A percentile compares a stretch with the other conserved stretches of the same genome.
Conservation (phyloP, 2,888 invertebrate genomes). For the Hydrotaea diabolus region DNA sequence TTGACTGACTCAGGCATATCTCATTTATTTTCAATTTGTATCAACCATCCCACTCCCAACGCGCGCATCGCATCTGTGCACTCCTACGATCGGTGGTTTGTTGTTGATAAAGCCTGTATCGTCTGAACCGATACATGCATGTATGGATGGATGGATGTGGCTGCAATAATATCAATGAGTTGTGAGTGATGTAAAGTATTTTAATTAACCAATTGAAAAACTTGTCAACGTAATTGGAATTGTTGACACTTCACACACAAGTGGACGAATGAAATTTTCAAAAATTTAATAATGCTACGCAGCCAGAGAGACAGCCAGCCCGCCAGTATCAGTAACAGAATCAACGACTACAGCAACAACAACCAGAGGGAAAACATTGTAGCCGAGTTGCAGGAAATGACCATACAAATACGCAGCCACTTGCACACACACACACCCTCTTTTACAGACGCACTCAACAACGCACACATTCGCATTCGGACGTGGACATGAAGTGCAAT, state of each 20-base stretch:
- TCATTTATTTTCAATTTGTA: slow-evolving; percentile 5
- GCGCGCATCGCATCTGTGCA: neutral
- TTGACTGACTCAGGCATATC: neutral
- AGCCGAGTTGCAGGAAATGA: slow-evolving; percentile 39
- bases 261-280: slow-evolving; percentile 49
- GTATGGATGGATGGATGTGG: neutral
- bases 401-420: slow-evolving; percentile 5
- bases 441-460: neutral
- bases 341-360: neutral
- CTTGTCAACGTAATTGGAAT: slow-evolving; percentile 55
- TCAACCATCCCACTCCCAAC: neutral
- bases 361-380: neutral
- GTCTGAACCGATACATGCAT: no score
- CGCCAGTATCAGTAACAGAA: neutral
- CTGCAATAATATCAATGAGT: slow-evolving; percentile 33
- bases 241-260: slow-evolving; percentile 50
- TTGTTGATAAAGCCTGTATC: neutral
- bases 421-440: neutral
- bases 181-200: slow-evolving; percentile 50
- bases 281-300: slow-evolving; percentile 46
- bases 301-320: no score
- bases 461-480: slow-evolving; percentile 10
- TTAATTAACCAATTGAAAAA: slow-evolving; percentile 59
- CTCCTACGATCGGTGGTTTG: slow-evolving; percentile 8
- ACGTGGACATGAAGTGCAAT: slow-evolving; percentile 43